Percentiles rank a stretch among this genome's conserved stretches.
Conservation (phyloP, 1,140 invertebrate genomes). For the Neodiprion pinetum region DNA sequence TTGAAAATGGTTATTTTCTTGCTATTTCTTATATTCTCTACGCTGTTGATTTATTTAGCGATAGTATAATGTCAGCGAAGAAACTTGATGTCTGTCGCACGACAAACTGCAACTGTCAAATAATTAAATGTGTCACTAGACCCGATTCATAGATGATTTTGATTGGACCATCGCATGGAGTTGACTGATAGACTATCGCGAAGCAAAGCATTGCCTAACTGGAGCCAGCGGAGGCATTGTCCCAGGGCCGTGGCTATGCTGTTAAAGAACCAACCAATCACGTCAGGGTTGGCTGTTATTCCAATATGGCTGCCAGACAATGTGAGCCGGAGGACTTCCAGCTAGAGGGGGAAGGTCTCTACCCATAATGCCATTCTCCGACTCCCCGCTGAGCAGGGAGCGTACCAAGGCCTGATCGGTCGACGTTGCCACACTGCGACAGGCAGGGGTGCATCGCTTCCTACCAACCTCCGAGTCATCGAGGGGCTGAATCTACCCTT, state of each 20-base stretch:
- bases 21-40: too few relatives aligned
- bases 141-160: background rate
- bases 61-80: background rate
- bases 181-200: conserved; percentile 60
- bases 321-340: conserved; percentile 37
- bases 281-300: conserved; percentile 53
- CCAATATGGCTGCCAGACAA: conserved; percentile 61
- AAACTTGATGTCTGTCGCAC: background rate
- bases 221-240: conserved; percentile 39
- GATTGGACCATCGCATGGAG: conserved; percentile 43
- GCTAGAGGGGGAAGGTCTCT: conserved; percentile 51
- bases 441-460: conserved; percentile 46
- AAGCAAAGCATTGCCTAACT: conserved; percentile 54
- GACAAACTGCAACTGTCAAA: background rate
- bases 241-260: conserved; percentile 45
- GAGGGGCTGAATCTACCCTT: background rate
- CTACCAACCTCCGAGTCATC: conserved; percentile 13
- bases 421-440: conserved; percentile 28
- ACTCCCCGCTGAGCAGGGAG: conserved; percentile 52
- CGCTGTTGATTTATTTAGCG: too few relatives aligned
- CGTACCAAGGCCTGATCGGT: conserved; percentile 37
- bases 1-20: too few relatives aligned
- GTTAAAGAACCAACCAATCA: conserved; percentile 60
- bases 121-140: background rate
- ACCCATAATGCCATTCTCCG: conserved; percentile 58